Conservation (phyloP, 2,888 invertebrate species). For the Euzophera pinguis region DNA sequence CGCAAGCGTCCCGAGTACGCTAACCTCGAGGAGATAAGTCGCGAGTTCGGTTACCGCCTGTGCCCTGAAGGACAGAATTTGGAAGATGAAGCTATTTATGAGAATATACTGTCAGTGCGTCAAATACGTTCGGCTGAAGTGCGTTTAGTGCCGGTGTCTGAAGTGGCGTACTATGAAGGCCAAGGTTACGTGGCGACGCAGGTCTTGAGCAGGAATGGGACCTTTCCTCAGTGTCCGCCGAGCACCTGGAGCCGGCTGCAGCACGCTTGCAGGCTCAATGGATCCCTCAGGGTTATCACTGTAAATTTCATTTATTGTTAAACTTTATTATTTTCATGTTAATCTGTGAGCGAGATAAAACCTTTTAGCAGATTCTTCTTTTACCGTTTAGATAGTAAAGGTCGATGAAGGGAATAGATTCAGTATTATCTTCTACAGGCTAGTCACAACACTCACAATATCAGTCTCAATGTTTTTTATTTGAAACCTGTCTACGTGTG, state of each 20-base stretch:
- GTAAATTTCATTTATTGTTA: constrained; percentile 50
- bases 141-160: constrained; percentile 74
- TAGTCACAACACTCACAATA: no score
- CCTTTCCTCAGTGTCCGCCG: constrained; percentile 75
- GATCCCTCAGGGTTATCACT: constrained; percentile 61
- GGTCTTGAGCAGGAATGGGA: constrained; percentile 72
- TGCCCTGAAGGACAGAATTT: constrained; percentile 76
- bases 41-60: constrained; percentile 73
- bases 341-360: no score
- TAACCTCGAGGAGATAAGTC: constrained; percentile 72
- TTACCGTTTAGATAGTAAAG: no score
- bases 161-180: constrained; percentile 73
- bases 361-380: no score
- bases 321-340: background rate
- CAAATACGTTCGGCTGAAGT: constrained; percentile 75
- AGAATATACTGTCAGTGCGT: constrained; percentile 74
- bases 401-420: no score
- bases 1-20: constrained; percentile 74
- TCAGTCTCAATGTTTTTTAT: no score
- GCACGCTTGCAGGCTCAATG: constrained; percentile 59
- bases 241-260: constrained; percentile 73
- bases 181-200: constrained; percentile 75
- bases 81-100: constrained; percentile 75
- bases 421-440: no score
- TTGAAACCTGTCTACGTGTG: no score